phyloP scores from a whole-genome alignment of 2,113 vertebrate genomes.

The Brachypteracias leptosomus region DNA sequence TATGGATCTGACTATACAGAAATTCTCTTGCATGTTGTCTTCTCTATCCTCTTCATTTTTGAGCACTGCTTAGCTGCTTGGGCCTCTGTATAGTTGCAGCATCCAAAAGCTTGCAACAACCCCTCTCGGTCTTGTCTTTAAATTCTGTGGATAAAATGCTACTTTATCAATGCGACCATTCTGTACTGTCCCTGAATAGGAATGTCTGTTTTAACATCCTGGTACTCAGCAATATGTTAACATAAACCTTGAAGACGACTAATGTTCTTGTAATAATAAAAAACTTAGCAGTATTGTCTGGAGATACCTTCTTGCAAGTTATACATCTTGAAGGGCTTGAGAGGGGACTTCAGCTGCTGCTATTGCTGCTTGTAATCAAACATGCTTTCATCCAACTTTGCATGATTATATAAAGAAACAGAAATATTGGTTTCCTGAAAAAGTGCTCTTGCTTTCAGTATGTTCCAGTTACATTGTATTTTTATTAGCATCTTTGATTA shows the following conservation, averaged over 20 bases:
- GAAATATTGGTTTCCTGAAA: slow-evolving; percentile 57
- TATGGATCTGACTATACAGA: background rate
- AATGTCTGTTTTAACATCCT: background rate
- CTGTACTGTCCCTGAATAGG: background rate
- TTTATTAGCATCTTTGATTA: slow-evolving; percentile 13
- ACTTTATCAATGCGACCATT: background rate
- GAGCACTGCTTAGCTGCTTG: slow-evolving; percentile 61
- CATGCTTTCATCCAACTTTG: slow-evolving; percentile 70
- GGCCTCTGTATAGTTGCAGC: slow-evolving; percentile 56
- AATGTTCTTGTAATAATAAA: background rate
- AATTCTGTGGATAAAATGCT: background rate
- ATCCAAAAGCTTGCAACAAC: slow-evolving; percentile 48
- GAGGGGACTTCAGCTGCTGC: slow-evolving; percentile 70
- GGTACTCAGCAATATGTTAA: background rate
- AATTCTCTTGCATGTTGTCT: slow-evolving; percentile 68
- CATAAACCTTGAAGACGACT: background rate
- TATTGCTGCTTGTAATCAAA: slow-evolving; percentile 27
- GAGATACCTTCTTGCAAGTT: background rate
- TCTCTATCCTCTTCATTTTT: slow-evolving; percentile 57
- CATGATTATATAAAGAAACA: slow-evolving; percentile 66
- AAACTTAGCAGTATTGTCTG: background rate
- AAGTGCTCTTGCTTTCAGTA: slow-evolving; percentile 60
- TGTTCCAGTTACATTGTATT: slow-evolving; percentile 28
- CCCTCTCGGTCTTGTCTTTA: slow-evolving; percentile 73
- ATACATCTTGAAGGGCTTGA: slow-evolving; percentile 50